Evolutionary conservation across 2,888 invertebrate species (phyloP).

Genomic region (Paralinhomoeus sp.): DNA sequence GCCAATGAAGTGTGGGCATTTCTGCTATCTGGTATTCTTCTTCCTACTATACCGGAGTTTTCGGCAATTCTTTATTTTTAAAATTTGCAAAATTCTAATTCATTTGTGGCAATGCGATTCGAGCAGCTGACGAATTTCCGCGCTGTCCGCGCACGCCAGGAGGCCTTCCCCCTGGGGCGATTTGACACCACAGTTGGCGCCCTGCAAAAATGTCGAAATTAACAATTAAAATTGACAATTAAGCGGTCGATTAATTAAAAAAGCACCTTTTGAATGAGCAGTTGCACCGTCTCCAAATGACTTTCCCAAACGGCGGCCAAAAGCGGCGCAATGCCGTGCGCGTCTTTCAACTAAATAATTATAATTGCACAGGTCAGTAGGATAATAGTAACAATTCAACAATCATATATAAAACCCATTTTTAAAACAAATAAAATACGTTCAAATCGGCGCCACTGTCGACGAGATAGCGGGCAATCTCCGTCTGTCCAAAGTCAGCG

Average conservation of each 20-base stretch:
- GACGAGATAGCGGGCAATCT: constrained; percentile 63
- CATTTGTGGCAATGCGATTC: neutral
- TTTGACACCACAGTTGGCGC: no score
- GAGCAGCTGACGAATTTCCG: no score
- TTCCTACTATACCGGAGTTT: no score
- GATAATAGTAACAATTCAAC: neutral
- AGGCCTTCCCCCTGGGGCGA: no score
- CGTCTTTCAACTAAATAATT: constrained; percentile 73
- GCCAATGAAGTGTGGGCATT: no score
- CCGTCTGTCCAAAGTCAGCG: constrained; percentile 80
- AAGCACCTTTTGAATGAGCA: constrained; percentile 58
- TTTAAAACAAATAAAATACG: constrained; percentile 42
- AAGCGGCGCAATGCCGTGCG: constrained; percentile 77
- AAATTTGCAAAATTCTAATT: no score
- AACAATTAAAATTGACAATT: neutral
- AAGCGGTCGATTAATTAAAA: neutral
- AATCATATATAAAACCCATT: neutral
- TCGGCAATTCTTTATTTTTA: no score
- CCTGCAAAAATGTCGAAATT: no score
- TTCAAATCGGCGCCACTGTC: constrained; percentile 74
- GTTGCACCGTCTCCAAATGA: constrained; percentile 66
- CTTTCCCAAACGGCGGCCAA: constrained; percentile 92
- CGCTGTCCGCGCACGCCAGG: no score
- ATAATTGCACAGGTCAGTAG: no score
- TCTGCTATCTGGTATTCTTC: no score